phyloP scores from a whole-genome alignment of 1,140 invertebrate genomes.

The Aphelenchoides besseyi region DNA sequence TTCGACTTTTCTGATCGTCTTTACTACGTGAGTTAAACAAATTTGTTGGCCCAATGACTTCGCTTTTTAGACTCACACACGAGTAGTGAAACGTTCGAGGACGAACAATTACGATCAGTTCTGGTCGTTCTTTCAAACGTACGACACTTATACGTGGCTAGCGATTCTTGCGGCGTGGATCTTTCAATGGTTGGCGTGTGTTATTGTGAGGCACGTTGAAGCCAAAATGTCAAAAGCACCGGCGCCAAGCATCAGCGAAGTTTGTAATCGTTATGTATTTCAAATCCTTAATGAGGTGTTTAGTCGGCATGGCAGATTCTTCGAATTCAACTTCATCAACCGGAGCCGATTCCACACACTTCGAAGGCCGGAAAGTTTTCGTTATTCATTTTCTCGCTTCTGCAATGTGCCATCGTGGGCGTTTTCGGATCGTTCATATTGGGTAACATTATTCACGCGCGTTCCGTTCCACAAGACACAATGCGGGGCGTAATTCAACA shows the following conservation, averaged over 20 bases:
- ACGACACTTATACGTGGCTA: conserved; percentile 5
- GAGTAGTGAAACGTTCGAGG: neutral
- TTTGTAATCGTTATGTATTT: neutral
- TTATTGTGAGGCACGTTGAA: neutral
- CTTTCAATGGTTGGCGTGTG: conserved; percentile 8
- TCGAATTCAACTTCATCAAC: conserved; percentile 2
- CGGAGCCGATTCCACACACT: neutral
- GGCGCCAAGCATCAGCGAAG: neutral
- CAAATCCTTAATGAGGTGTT: neutral
- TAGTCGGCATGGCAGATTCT: conserved; percentile 3
- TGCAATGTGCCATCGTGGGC: neutral
- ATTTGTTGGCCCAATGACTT: neutral
- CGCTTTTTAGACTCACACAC: neutral
- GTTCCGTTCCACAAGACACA: neutral
- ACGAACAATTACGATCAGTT: neutral
- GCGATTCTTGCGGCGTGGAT: neutral
- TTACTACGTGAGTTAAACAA: neutral
- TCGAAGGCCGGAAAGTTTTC: conserved; percentile 8
- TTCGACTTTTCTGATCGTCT: neutral
- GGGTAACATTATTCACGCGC: neutral
- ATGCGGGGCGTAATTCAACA: neutral
- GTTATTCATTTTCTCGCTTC: neutral
- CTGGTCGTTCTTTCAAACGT: conserved; percentile 12
- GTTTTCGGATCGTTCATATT: conserved; percentile 6
- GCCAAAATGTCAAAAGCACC: neutral